Evolutionary conservation across 2,888 invertebrate genomes (phyloP).

Genomic region (Siphlonurus alternatus): DNA sequence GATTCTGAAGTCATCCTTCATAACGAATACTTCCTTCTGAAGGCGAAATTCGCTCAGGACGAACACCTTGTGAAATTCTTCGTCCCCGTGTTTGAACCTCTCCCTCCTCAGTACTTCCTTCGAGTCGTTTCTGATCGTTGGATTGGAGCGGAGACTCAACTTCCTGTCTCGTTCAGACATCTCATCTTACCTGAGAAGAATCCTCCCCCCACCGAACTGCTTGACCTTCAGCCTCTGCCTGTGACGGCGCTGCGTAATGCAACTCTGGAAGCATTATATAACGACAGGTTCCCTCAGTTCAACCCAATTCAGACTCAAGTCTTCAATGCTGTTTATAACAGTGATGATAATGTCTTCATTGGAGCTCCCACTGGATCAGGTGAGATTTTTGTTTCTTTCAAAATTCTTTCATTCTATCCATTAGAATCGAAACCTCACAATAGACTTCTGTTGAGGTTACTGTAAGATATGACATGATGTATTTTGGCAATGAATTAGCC

Average conservation of each 20-base stretch:
- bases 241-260: constrained; percentile 74
- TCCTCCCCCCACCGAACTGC: constrained; percentile 89
- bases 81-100: constrained; percentile 95
- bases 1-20: constrained; percentile 84
- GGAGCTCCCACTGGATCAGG: constrained; percentile 78
- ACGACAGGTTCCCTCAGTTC: constrained; percentile 77
- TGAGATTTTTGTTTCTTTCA: constrained; percentile 5
- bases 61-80: constrained; percentile 96
- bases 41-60: constrained; percentile 83
- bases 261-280: constrained; percentile 71
- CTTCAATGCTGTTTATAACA: constrained; percentile 95
- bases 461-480: too few relatives aligned
- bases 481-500: too few relatives aligned
- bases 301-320: constrained; percentile 98
- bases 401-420: neutral
- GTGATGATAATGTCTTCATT: constrained; percentile 95
- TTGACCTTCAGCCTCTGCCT: constrained; percentile 93
- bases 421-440: neutral
- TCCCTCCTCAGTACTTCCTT: constrained; percentile 96
- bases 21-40: constrained; percentile 88
- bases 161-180: constrained; percentile 95
- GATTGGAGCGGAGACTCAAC: constrained; percentile 88
- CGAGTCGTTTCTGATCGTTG: constrained; percentile 77
- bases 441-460: too few relatives aligned
- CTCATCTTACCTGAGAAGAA: constrained; percentile 96